Conservation (phyloP, 2,797 vertebrate genomes). For the Malacoraja senta region DNA sequence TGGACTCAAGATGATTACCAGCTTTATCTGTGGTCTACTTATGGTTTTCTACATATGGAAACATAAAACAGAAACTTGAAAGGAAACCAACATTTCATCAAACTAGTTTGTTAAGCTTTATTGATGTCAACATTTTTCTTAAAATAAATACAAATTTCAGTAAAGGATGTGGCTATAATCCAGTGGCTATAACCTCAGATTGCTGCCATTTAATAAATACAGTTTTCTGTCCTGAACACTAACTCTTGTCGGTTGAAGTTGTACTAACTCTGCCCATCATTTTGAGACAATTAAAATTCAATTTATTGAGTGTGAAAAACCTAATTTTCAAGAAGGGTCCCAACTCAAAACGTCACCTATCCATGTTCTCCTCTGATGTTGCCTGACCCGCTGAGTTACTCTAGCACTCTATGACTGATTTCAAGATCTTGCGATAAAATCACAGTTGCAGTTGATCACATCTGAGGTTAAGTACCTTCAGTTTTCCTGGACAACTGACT, state of each 20-base stretch:
- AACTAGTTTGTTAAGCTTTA: conserved; percentile 8
- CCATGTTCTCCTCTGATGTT: too few relatives aligned
- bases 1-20: conserved; percentile 25
- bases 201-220: not conserved
- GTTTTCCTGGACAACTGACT: not conserved
- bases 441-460: not conserved
- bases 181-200: not conserved
- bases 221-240: not conserved
- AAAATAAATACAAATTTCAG: not conserved
- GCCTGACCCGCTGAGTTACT: too few relatives aligned
- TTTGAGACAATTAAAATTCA: not conserved
- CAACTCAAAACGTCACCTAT: too few relatives aligned
- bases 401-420: not conserved
- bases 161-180: not conserved
- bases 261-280: not conserved
- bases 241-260: too few relatives aligned
- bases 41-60: not conserved
- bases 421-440: not conserved
- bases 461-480: not conserved
- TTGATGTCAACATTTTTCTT: conserved; percentile 15
- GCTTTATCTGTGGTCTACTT: conserved; percentile 14
- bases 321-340: not conserved
- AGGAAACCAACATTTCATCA: conserved; percentile 10
- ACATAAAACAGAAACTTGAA: conserved; percentile 26
- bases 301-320: not conserved